Conservation (phyloP, 2,797 vertebrate genomes). For the Danio kyathit region DNA sequence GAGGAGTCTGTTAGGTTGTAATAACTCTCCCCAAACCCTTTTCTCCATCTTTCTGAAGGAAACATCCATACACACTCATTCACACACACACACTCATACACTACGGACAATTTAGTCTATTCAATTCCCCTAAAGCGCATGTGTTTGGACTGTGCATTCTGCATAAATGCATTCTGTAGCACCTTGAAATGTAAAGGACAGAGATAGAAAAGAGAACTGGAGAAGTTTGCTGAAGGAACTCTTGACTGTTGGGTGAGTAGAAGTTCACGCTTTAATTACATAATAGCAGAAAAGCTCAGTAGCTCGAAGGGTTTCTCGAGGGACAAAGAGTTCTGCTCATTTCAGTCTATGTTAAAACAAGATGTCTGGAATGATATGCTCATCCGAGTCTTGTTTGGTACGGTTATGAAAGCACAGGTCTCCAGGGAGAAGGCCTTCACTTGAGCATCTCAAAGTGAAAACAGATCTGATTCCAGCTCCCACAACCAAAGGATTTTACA, state of each 20-base stretch:
- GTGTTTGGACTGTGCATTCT: too few species aligned
- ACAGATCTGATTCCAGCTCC: not conserved
- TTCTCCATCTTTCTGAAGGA: too few species aligned
- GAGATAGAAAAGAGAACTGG: not conserved
- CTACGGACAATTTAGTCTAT: too few species aligned
- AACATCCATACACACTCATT: too few species aligned
- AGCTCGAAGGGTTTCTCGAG: constrained; percentile 44
- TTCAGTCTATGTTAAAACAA: constrained; percentile 67
- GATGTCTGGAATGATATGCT: constrained; percentile 69
- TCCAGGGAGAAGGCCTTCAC: constrained; percentile 49
- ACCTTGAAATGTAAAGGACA: too few species aligned
- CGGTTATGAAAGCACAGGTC: constrained; percentile 73
- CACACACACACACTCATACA: too few species aligned
- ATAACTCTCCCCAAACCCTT: too few species aligned
- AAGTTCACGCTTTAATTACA: constrained; percentile 35
- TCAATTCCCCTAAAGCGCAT: too few species aligned
- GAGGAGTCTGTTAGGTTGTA: too few species aligned
- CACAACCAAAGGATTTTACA: constrained; percentile 68
- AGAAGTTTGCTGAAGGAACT: constrained; percentile 32
- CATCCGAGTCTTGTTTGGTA: constrained; percentile 74
- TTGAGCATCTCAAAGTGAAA: constrained; percentile 2
- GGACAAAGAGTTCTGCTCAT: constrained; percentile 57
- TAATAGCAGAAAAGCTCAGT: constrained; percentile 50
- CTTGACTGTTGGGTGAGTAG: constrained; percentile 36
- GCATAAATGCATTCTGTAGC: too few species aligned